phyloP scores from a whole-genome alignment of 2,113 vertebrate species.

The Oophaga pumilio region DNA sequence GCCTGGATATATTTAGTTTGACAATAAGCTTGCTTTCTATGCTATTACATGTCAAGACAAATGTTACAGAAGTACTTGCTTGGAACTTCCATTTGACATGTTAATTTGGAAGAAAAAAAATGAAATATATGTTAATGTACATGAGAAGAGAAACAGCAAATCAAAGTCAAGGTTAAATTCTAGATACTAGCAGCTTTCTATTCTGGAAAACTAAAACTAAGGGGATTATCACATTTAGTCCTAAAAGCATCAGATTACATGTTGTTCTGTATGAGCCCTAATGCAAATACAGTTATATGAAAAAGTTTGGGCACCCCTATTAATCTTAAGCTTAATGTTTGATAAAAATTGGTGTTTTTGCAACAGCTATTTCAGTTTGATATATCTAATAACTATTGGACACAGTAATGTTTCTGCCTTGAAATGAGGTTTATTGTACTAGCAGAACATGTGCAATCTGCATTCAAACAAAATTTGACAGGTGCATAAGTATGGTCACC shows the following conservation, averaged over 20 bases:
- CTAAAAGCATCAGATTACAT: conserved; percentile 17
- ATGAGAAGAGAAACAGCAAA: neutral
- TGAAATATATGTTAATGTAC: neutral
- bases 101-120: neutral
- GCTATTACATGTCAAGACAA: neutral
- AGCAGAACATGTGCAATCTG: too few relatives aligned
- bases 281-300: too few relatives aligned
- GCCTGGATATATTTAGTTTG: neutral
- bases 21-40: neutral
- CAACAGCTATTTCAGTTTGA: too few relatives aligned
- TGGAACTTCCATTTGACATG: neutral
- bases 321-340: too few relatives aligned
- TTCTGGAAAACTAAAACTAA: neutral
- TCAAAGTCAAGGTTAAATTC: conserved; percentile 24
- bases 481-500: too few relatives aligned
- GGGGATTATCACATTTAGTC: conserved; percentile 1
- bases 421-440: too few relatives aligned
- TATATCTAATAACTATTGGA: too few relatives aligned
- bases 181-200: neutral
- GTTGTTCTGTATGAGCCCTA: conserved; percentile 15
- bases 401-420: too few relatives aligned
- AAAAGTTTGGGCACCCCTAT: too few relatives aligned
- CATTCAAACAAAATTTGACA: too few relatives aligned
- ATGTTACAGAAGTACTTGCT: neutral
- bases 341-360: too few relatives aligned